Percentiles rank a stretch among this genome's conserved stretches.
phyloP scores from a whole-genome alignment of 2,797 vertebrate species.

The Fistularia tabacaria region DNA sequence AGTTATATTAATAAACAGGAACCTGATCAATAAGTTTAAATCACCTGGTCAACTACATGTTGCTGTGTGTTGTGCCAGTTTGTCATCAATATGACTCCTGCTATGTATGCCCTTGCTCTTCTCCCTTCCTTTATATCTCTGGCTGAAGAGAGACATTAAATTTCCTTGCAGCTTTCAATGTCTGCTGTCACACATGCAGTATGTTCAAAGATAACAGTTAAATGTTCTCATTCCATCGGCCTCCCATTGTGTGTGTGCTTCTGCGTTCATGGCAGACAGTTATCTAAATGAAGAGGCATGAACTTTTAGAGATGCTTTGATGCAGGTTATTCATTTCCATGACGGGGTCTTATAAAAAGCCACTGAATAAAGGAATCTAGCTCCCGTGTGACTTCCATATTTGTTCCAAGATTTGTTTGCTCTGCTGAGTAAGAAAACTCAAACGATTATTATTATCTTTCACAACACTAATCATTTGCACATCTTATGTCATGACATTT shows the following conservation, averaged over 20 bases:
- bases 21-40: too few species aligned
- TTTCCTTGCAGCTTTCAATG: slow-evolving; percentile 14
- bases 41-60: too few species aligned
- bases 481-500: too few species aligned
- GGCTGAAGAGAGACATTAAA: slow-evolving; percentile 10
- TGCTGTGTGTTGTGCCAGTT: too few species aligned
- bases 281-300: slow-evolving; percentile 60
- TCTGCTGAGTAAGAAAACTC: too few species aligned
- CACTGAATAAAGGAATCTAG: slow-evolving; percentile 20
- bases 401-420: too few species aligned
- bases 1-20: too few species aligned
- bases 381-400: not conserved
- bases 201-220: slow-evolving; percentile 25
- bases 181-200: slow-evolving; percentile 19
- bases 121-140: not conserved
- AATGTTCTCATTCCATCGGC: slow-evolving; percentile 10
- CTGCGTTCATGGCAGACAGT: slow-evolving; percentile 38
- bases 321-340: slow-evolving; percentile 62
- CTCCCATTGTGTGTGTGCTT: slow-evolving; percentile 8
- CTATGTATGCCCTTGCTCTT: not conserved
- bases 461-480: too few species aligned
- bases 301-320: slow-evolving; percentile 46
- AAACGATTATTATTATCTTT: slow-evolving; percentile 3
- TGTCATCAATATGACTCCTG: not conserved
- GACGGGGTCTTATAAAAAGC: slow-evolving; percentile 41